phyloP scores from a whole-genome alignment of 2,797 vertebrate genomes.

The Pangasius macronema region DNA sequence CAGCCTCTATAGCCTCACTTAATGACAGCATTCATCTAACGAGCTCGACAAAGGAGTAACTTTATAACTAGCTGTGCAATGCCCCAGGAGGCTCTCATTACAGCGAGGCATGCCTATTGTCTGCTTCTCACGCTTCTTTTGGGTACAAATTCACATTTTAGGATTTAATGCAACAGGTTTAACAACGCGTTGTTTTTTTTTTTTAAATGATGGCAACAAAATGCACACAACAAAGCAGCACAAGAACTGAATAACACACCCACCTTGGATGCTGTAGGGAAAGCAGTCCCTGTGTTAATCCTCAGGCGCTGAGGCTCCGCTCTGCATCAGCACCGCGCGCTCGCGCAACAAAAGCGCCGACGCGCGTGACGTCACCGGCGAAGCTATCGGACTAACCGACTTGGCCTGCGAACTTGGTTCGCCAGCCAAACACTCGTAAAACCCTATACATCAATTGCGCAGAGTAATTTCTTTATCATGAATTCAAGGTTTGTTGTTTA shows the following conservation, averaged over 20 bases:
- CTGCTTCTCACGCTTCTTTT: background rate
- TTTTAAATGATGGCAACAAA: background rate
- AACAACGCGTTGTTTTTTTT: too few species aligned
- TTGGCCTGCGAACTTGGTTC: too few species aligned
- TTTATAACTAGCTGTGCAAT: background rate
- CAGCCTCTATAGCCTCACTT: too few species aligned
- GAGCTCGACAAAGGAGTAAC: background rate
- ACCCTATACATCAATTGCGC: too few species aligned
- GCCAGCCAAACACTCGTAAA: too few species aligned
- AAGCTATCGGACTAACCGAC: too few species aligned
- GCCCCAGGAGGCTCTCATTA: background rate
- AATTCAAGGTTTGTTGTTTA: background rate
- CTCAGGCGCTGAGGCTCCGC: conserved; percentile 31
- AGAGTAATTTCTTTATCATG: background rate
- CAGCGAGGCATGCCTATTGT: conserved; percentile 1
- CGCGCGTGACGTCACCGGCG: conserved; percentile 48
- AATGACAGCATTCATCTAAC: background rate
- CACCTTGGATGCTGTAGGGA: conserved; percentile 48
- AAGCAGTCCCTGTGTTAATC: background rate
- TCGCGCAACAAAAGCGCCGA: conserved; percentile 60
- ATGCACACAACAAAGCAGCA: background rate
- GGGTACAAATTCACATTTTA: background rate
- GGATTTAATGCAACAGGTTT: background rate
- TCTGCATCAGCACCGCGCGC: conserved; percentile 51
- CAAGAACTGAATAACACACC: conserved; percentile 30